phyloP scores from a whole-genome alignment of 2,888 invertebrate species.

The Apodemia zela region DNA sequence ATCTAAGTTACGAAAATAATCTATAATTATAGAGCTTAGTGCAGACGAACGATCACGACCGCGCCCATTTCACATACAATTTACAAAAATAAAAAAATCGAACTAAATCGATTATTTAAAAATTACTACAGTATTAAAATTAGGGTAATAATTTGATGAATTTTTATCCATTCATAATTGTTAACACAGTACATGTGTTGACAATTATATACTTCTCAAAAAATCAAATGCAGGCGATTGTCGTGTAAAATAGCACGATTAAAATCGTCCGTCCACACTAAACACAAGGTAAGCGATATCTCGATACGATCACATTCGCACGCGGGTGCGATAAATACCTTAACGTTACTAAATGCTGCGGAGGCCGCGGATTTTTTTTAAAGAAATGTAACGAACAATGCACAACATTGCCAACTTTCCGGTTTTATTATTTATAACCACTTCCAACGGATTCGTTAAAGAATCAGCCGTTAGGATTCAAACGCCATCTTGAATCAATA shows the following conservation, averaged over 20 bases:
- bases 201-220: no score
- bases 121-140: no score
- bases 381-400: constrained; percentile 64
- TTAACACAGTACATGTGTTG: no score
- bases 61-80: no score
- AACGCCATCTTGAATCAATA: constrained; percentile 46
- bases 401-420: constrained; percentile 63
- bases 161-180: background rate
- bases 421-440: constrained; percentile 51
- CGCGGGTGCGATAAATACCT: constrained; percentile 51
- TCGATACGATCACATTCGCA: constrained; percentile 64
- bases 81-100: no score
- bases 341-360: constrained; percentile 57
- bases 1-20: constrained; percentile 61
- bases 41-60: background rate
- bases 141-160: no score
- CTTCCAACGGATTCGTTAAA: constrained; percentile 55
- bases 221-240: background rate
- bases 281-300: constrained; percentile 56
- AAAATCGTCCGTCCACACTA: background rate
- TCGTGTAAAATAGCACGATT: background rate
- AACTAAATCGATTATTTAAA: no score
- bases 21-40: constrained; percentile 50
- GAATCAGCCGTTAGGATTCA: constrained; percentile 69
- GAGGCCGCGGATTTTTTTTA: constrained; percentile 50